These are phyloP conservation scores for Bettongia penicillata DNA, from an alignment of 2,113 vertebrate genomes.

Conservation along the genomic window DNA sequence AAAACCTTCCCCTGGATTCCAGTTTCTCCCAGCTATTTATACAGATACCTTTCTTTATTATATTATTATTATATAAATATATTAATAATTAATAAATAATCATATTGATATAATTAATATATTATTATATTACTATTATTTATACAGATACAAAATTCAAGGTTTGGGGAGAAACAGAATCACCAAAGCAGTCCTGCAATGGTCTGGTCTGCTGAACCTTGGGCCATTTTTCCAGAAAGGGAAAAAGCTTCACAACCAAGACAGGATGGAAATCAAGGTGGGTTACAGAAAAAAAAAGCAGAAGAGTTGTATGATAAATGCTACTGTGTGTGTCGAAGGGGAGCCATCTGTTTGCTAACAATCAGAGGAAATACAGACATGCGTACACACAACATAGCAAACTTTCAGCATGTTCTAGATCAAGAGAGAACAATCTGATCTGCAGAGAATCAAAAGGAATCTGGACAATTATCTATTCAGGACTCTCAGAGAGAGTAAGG, in stretches of 20 bases:
- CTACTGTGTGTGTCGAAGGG: accelerated
- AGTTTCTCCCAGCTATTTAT: neutral
- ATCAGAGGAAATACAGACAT: accelerated
- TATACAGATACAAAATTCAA: accelerated
- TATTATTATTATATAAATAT: no score
- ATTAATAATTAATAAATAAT: no score
- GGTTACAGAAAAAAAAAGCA: neutral
- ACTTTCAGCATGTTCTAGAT: accelerated
- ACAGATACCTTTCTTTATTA: no score
- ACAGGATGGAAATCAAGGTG: neutral
- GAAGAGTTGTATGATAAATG: neutral
- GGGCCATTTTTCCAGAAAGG: neutral
- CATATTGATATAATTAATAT: no score
- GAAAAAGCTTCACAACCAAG: neutral
- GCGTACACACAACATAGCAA: neutral
- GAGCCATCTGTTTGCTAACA: neutral
- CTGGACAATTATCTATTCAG: neutral
- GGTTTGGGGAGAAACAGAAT: accelerated
- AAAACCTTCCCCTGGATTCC: neutral
- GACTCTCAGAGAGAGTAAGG: neutral
- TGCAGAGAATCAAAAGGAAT: neutral
- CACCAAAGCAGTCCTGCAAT: neutral
- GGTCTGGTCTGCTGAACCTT: neutral
- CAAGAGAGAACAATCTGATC: neutral
- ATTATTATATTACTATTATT: no score